Conservation (phyloP, 2,888 invertebrate genomes). For the Mylabris sibirica region DNA sequence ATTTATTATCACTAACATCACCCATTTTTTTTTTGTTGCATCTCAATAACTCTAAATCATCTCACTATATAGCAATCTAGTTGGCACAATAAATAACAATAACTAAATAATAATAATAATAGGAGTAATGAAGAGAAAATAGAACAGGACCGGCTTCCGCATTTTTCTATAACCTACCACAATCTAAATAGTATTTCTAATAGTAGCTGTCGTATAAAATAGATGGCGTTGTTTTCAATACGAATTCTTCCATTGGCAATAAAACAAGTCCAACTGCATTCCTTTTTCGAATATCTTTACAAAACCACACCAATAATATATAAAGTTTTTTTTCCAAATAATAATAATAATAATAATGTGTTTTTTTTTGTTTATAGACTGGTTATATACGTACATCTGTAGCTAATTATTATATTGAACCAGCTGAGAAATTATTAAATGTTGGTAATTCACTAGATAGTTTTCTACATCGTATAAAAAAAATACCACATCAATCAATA, state of each 20-base stretch:
- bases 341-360: background rate
- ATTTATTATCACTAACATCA: background rate
- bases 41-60: background rate
- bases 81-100: background rate
- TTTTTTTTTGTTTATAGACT: slow-evolving; percentile 61
- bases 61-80: too few species aligned
- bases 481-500: slow-evolving; percentile 44
- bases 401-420: slow-evolving; percentile 71
- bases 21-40: background rate
- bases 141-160: too few species aligned
- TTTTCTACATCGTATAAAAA: slow-evolving; percentile 64
- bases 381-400: slow-evolving; percentile 75
- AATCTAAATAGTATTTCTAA: background rate
- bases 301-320: too few species aligned
- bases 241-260: background rate
- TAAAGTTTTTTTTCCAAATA: too few species aligned
- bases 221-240: background rate
- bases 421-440: slow-evolving; percentile 64
- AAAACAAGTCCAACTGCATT: background rate
- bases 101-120: too few species aligned
- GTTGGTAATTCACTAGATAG: slow-evolving; percentile 54
- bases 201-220: background rate
- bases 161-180: background rate
- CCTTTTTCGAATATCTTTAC: background rate
- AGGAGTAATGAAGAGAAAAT: too few species aligned